These are phyloP conservation scores for Choristoneura fumiferana DNA, from an alignment of 1,140 invertebrate species.

Conservation along the genomic window DNA sequence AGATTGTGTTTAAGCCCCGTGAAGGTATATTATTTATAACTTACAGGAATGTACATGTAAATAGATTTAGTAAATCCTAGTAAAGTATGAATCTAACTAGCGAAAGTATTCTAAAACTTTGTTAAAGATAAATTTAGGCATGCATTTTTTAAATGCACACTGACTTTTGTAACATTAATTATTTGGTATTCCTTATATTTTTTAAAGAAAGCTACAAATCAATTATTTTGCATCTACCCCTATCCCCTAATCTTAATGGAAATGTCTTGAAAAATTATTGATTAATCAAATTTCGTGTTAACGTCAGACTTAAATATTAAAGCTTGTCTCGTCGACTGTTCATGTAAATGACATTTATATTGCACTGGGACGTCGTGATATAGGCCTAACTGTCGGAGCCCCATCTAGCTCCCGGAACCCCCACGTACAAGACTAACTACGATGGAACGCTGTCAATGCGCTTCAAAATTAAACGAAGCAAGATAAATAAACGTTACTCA, in stretches of 20 bases:
- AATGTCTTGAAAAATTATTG: slow-evolving; percentile 20
- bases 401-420: too few relatives aligned
- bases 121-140: slow-evolving; percentile 36
- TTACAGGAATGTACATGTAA: slow-evolving; percentile 51
- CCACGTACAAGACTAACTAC: neutral
- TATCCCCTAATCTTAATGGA: slow-evolving; percentile 8
- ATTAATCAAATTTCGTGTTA: slow-evolving; percentile 29
- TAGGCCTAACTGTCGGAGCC: neutral
- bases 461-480: slow-evolving; percentile 5
- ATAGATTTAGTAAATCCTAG: slow-evolving; percentile 27
- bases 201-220: slow-evolving; percentile 11
- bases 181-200: slow-evolving; percentile 14
- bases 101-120: slow-evolving; percentile 44
- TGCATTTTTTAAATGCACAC: slow-evolving; percentile 58
- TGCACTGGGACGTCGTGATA: neutral
- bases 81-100: slow-evolving; percentile 39
- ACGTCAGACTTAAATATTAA: slow-evolving; percentile 49
- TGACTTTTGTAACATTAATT: slow-evolving; percentile 41
- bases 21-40: slow-evolving; percentile 20
- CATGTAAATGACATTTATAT: neutral
- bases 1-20: slow-evolving; percentile 29
- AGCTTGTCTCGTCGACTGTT: slow-evolving; percentile 36
- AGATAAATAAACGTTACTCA: slow-evolving; percentile 8
- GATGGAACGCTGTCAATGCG: slow-evolving; percentile 17
- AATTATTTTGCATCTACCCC: slow-evolving; percentile 4